Percentiles rank a stretch among this genome's conserved stretches.
Evolutionary conservation across 2,888 invertebrate species (phyloP).

Genomic region (Tineola bisselliella): DNA sequence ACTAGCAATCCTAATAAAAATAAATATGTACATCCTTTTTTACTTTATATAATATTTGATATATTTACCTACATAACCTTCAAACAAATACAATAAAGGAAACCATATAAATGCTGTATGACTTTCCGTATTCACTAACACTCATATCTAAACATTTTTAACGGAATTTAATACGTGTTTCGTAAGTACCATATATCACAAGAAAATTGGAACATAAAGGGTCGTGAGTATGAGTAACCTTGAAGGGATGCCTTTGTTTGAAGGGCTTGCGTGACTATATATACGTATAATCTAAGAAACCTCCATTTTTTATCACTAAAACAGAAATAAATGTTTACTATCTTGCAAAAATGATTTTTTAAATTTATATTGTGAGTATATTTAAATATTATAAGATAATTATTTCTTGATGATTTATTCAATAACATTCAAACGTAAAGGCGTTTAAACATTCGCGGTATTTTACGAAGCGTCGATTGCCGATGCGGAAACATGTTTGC

Average conservation of each 20-base stretch:
- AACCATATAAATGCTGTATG: neutral
- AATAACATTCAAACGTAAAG: neutral
- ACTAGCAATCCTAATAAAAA: neutral
- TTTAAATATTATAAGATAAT: neutral
- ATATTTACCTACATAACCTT: neutral
- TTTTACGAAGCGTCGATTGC: slow-evolving; percentile 1
- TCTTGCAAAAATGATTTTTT: neutral
- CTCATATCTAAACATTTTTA: too few species aligned
- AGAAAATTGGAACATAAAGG: neutral
- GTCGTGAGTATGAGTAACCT: neutral
- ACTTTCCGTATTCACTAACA: too few species aligned
- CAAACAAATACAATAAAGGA: neutral
- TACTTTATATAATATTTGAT: too few species aligned
- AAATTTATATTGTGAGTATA: neutral
- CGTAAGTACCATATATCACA: neutral
- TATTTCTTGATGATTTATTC: neutral
- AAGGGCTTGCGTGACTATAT: neutral
- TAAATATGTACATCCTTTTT: neutral
- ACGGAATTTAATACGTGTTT: neutral
- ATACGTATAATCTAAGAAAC: neutral
- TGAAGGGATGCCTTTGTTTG: neutral
- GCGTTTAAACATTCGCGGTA: neutral
- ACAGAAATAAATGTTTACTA: neutral
- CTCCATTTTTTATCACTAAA: neutral
- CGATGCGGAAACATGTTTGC: slow-evolving; percentile 4